Evolutionary conservation across 2,888 invertebrate species (phyloP), one percentile per base, ranked within the genome.

Genomic region (Zele albiditarsus): DNA sequence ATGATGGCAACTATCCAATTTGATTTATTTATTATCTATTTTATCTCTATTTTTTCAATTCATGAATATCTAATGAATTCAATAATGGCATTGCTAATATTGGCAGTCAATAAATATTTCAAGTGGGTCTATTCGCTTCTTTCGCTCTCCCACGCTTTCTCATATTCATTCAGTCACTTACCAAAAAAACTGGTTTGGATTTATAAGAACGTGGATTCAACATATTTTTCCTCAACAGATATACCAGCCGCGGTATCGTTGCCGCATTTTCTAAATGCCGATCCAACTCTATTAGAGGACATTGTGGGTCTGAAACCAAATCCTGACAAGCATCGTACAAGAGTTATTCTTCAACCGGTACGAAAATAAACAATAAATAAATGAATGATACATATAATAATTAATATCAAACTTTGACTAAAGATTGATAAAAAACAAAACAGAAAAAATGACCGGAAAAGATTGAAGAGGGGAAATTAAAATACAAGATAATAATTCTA

Each of bases 231-330:
- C 46, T 66, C 81, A 79, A 42, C 82, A 90, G 90, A 83, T 67
- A 89, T 90, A 53, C 90, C 90, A 31, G 86, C 86, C 0, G 90
- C 90, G 1, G 84, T 89, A 71, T 90, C 90, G 46, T 78, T 89
- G 73, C 90, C 90, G 16, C 90, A 90, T 82, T 90, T 90, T 73
- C 83, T 89, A 65, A 78, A 88, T 65, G 88, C 87, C 10, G 89
- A 90, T 78, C 88, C 88, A n/a, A 85, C 84, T 65, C 79, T 90
- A 27, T 27, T 82, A 14, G 81, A 89, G 3, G 81, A 80, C 2
- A 76, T 90, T 31, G 89, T 89, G 10, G 90, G 90, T 12, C 83
- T 90, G 5, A 76, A 83, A 12, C 90, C 90, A 3, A 85, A 88
- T 68, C 79, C 74, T 60, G 80, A 86, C 25, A 88, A 88, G 74